Percentiles rank a stretch among this genome's conserved stretches.
phyloP scores from a whole-genome alignment of 2,888 invertebrate species.

The Lasius fuliginosus region DNA sequence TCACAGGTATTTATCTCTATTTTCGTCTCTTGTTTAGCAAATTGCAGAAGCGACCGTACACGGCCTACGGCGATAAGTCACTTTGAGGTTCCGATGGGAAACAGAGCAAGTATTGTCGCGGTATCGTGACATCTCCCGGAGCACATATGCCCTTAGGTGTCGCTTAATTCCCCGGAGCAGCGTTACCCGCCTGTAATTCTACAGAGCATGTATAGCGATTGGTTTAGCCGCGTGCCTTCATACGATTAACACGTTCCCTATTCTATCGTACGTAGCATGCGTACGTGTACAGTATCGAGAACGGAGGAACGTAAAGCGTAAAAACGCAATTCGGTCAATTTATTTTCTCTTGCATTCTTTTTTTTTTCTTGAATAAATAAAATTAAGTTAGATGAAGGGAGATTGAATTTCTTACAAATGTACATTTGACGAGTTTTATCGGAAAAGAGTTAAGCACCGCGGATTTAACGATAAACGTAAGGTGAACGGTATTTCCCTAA shows the following conservation, averaged over 20 bases:
- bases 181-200: conserved; percentile 79
- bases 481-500: not conserved
- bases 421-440: not conserved
- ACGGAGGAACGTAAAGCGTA: not conserved
- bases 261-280: conserved; percentile 61
- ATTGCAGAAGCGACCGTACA: conserved; percentile 16
- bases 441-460: not conserved
- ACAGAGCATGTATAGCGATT: conserved; percentile 76
- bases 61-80: conserved; percentile 59
- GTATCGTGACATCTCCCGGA: conserved; percentile 73
- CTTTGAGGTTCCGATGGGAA: conserved; percentile 62
- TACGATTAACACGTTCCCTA: conserved; percentile 72
- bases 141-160: conserved; percentile 73
- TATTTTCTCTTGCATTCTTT: not conserved
- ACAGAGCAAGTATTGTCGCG: conserved; percentile 58
- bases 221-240: conserved; percentile 78
- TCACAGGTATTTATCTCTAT: not conserved
- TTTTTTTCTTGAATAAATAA: not conserved
- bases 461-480: not conserved
- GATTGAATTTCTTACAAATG: not conserved
- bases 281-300: not conserved
- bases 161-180: conserved; percentile 73
- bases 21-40: conserved; percentile 7
- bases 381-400: not conserved
- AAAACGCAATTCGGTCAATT: not conserved